phyloP scores from a whole-genome alignment of 1,140 invertebrate species.

The Drosophila suzukii region DNA sequence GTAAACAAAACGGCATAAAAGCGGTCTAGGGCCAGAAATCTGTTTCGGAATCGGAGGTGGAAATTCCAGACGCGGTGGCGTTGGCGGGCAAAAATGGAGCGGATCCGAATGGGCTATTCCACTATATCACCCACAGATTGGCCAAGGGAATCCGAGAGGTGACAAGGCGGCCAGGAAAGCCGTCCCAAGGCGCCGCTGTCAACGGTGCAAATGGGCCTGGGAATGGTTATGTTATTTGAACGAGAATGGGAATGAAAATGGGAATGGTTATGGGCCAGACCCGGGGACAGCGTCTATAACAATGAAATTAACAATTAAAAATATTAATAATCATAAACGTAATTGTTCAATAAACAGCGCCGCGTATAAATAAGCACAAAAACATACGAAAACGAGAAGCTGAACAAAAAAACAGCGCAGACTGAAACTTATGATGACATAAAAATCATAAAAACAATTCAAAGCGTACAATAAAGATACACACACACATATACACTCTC shows the following conservation, averaged over 20 bases:
- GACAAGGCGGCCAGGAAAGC: conserved; percentile 25
- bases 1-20: conserved; percentile 22
- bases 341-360: conserved; percentile 79
- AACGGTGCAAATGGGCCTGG: conserved; percentile 32
- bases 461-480: conserved; percentile 78
- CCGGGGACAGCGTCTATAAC: conserved; percentile 65
- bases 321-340: conserved; percentile 81
- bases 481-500: conserved; percentile 33
- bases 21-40: conserved; percentile 26
- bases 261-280: conserved; percentile 40
- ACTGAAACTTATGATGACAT: conserved; percentile 81
- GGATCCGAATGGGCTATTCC: conserved; percentile 12
- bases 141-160: conserved; percentile 10
- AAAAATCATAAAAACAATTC: conserved; percentile 83
- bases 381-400: conserved; percentile 68
- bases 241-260: conserved; percentile 30
- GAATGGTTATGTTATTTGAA: conserved; percentile 34
- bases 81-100: conserved; percentile 30
- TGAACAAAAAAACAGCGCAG: conserved; percentile 60
- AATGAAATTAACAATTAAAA: conserved; percentile 81
- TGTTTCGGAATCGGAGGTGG: conserved; percentile 19
- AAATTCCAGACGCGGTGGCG: conserved; percentile 59
- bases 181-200: conserved; percentile 41
- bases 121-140: conserved; percentile 1
- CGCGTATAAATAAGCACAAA: conserved; percentile 72